Evolutionary conservation across 2,797 vertebrate species (phyloP).

Genomic region (Sitta carolinensis): DNA sequence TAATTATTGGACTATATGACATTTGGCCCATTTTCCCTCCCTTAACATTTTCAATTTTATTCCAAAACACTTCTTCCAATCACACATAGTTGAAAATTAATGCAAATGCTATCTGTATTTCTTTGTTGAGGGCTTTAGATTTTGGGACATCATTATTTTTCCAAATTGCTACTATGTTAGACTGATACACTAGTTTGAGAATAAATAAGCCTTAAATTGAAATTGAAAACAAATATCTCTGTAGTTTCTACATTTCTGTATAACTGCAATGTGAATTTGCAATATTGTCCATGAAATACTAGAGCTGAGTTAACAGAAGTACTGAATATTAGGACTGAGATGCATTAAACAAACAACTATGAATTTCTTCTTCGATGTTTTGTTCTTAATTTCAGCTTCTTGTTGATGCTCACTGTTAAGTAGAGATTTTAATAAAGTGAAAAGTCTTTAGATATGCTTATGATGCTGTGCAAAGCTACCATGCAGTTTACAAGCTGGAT

Average conservation of each 20-base stretch:
- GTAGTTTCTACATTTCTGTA: background rate
- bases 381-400: background rate
- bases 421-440: background rate
- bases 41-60: background rate
- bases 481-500: background rate
- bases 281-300: background rate
- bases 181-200: background rate
- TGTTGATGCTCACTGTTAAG: background rate
- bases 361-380: background rate
- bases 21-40: background rate
- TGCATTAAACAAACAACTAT: background rate
- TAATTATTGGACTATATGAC: background rate
- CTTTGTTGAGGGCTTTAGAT: background rate
- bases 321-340: background rate
- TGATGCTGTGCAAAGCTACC: background rate
- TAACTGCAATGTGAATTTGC: background rate
- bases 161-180: background rate
- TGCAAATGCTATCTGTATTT: background rate
- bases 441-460: background rate
- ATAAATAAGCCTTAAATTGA: background rate
- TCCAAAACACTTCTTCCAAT: background rate
- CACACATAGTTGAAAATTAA: background rate
- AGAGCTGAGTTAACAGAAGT: background rate
- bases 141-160: background rate
- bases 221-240: conserved; percentile 7